phyloP scores from a whole-genome alignment of 2,113 vertebrate genomes.

The Pseudorasbora parva region DNA sequence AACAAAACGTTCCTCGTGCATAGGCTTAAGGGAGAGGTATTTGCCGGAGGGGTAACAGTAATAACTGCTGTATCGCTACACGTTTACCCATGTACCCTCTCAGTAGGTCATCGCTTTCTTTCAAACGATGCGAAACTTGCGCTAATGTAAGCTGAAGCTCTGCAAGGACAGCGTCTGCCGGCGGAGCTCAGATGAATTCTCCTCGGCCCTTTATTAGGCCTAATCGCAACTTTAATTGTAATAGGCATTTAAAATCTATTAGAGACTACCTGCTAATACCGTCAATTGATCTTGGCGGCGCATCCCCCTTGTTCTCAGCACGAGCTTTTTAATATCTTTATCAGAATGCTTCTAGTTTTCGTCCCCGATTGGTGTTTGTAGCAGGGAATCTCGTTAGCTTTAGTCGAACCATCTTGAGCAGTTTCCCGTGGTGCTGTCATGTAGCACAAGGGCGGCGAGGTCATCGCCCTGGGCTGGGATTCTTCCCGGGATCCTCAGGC shows the following conservation, averaged over 20 bases:
- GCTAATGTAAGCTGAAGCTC: constrained; percentile 82
- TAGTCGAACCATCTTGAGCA: constrained; percentile 77
- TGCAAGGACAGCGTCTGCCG: constrained; percentile 40
- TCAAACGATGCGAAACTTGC: constrained; percentile 87
- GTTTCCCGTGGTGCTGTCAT: constrained; percentile 83
- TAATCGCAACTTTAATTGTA: constrained; percentile 73
- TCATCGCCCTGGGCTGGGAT: constrained; percentile 80
- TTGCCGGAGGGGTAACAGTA: constrained; percentile 96
- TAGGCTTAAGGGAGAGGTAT: constrained; percentile 90
- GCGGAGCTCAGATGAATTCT: constrained; percentile 56
- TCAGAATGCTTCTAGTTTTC: constrained; percentile 85
- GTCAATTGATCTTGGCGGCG: constrained; percentile 79
- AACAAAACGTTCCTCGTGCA: constrained; percentile 90
- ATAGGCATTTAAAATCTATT: constrained; percentile 73
- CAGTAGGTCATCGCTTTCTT: constrained; percentile 87
- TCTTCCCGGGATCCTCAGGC: constrained; percentile 74
- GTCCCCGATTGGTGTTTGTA: constrained; percentile 83
- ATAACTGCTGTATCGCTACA: constrained; percentile 87
- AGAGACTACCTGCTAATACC: constrained; percentile 80
- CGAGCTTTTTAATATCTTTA: constrained; percentile 82
- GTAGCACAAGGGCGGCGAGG: constrained; percentile 75
- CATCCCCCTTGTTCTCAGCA: constrained; percentile 78
- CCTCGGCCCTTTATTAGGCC: constrained; percentile 57
- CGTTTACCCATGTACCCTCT: constrained; percentile 86
- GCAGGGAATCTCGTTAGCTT: constrained; percentile 81